Conservation (phyloP, 92 coral and sea anemone genomes). For the Phenganax marumi region DNA sequence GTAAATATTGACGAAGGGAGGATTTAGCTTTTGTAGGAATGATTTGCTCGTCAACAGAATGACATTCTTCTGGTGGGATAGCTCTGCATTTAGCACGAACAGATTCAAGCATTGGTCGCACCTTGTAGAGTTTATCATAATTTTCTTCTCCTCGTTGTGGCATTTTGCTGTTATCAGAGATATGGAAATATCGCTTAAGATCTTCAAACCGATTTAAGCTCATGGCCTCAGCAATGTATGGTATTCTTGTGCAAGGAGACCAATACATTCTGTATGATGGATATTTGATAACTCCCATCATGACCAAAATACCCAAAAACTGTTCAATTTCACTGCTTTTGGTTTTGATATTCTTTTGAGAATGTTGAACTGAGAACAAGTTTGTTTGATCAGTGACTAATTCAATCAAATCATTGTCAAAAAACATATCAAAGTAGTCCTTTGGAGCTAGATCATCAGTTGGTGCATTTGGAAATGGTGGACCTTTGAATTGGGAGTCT, state of each 20-base stretch:
- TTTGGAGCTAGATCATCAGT: conserved; percentile 8
- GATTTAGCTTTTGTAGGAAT: conserved; percentile 29
- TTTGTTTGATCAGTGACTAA: conserved; percentile 37
- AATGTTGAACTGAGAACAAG: conserved; percentile 31
- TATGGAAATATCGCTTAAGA: conserved; percentile 37
- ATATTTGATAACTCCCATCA: conserved; percentile 38
- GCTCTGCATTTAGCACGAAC: conserved; percentile 26
- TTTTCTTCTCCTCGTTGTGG: conserved; percentile 17
- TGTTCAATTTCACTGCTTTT: conserved; percentile 32
- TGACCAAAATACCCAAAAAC: conserved; percentile 28
- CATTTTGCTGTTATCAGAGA: conserved; percentile 31
- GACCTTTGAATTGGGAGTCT: conserved; percentile 26
- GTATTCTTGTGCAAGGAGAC: conserved; percentile 29
- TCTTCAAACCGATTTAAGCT: conserved; percentile 36
- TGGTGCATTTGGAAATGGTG: conserved; percentile 48
- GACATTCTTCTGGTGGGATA: conserved; percentile 39
- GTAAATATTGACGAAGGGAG: conserved; percentile 40
- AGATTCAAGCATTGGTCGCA: conserved; percentile 35
- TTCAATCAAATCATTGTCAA: conserved; percentile 35
- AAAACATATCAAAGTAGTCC: conserved; percentile 34
- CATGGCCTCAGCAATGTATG: conserved; percentile 39
- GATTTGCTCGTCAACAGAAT: conserved; percentile 43
- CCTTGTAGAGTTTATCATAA: conserved; percentile 34
- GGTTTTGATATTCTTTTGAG: conserved; percentile 22
- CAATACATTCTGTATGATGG: conserved; percentile 47